Evolutionary conservation across 2,888 invertebrate genomes (phyloP), one percentile per base, ranked within the genome.

Genomic region (Sarcophaga caerulescens): DNA sequence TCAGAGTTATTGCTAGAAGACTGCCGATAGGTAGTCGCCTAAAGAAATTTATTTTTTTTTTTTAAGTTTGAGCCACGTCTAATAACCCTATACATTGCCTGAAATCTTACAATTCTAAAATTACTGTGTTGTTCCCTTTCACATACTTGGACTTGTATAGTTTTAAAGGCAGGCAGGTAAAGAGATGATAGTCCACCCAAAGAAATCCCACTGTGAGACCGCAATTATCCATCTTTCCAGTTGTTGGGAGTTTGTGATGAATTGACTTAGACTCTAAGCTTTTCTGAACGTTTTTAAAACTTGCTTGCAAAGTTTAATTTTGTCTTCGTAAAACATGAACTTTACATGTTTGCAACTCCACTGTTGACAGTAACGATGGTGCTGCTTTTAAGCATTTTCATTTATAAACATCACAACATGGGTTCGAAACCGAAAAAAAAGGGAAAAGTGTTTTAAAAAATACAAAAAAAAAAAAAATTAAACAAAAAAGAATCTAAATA

Each of bases 381-480:
- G 66, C 23, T 68, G 73, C 68, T 66, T 77, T 81, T 62, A 73
- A 81, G 73, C 63, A 77, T 76, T 76, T 80, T 57, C 47, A 71
- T 73, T 77, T 59, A 17, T 25, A 77, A 85, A 74, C 21, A 78
- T 77, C 76, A 57, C 80, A 77, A 76, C 84, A 77, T 68, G 80
- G 62, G 57, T 71, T 66, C 60, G 47, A 60, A 60, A 73, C 63
- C 47, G 68, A 79, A 79, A 66, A 44, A 75, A 60, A 62, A 35
- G 57, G 17, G 57, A n/a, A 60, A 44, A 17, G 17, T 17, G 12
- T 17, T 57, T 17, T n/a, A 10, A 45, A 17, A 65, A 69, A 25
- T 19, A 73, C 1, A 57, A 12, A 66, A 35, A 66, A 75, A 79
- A 69, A 17, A 65, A 80, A 68, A n/a, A n/a, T n/a, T n/a, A n/a